phyloP scores from a whole-genome alignment of 2,797 vertebrate genomes.

The Cetoscarus ocellatus region DNA sequence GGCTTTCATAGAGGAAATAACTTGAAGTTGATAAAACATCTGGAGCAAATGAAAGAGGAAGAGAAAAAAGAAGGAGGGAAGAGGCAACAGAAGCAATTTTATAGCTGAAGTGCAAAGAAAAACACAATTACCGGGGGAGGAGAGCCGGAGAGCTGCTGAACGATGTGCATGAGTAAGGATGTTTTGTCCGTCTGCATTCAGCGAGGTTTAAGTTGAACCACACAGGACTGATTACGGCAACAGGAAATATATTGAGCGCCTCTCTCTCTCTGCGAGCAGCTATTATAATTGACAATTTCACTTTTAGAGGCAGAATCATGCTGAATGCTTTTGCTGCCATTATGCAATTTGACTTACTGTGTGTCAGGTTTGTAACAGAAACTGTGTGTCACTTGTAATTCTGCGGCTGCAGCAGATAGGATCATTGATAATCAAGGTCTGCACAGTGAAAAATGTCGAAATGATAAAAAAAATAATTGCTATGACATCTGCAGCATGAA shows the following conservation, averaged over 20 bases:
- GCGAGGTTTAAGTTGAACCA: conserved; percentile 38
- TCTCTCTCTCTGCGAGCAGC: conserved; percentile 22
- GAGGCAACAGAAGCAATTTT: conserved; percentile 66
- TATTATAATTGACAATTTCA: conserved; percentile 44
- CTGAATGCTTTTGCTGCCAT: conserved; percentile 34
- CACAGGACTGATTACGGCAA: conserved; percentile 49
- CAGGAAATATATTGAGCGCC: conserved; percentile 42
- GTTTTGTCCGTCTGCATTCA: conserved; percentile 45
- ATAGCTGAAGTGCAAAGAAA: conserved; percentile 61
- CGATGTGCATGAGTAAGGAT: conserved; percentile 60
- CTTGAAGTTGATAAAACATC: conserved; percentile 71
- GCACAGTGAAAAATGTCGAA: not conserved
- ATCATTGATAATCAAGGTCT: conserved; percentile 4
- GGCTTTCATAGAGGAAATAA: conserved; percentile 44
- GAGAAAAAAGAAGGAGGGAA: conserved; percentile 9
- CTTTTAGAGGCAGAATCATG: conserved; percentile 32
- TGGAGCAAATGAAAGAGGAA: conserved; percentile 53
- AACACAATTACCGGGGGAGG: conserved; percentile 65
- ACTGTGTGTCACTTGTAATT: conserved; percentile 16
- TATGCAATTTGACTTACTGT: conserved; percentile 10
- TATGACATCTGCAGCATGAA: not conserved
- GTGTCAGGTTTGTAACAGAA: not conserved
- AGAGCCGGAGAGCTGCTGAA: conserved; percentile 46
- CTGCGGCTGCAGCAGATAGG: not conserved
- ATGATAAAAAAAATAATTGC: conserved; percentile 14